A percentile compares a stretch with the other conserved stretches of the same genome.
Evolutionary conservation across 1,140 invertebrate species (phyloP).

Genomic region (Helicoverpa armigera): DNA sequence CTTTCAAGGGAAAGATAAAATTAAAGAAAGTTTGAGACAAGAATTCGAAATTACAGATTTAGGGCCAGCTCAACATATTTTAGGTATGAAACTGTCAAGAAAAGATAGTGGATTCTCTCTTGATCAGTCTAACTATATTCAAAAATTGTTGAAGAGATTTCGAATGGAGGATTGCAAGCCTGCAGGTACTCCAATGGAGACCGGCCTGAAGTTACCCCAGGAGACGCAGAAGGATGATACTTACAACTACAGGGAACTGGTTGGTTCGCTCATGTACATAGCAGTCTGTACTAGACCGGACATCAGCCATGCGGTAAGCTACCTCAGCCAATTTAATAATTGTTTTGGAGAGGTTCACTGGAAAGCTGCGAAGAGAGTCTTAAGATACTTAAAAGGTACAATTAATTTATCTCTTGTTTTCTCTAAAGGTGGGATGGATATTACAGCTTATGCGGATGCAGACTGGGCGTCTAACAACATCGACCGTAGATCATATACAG

Average conservation of each 20-base stretch:
- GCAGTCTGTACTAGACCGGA: constrained; percentile 51
- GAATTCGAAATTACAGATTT: constrained; percentile 56
- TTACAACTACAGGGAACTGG: constrained; percentile 52
- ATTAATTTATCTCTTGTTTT: no score
- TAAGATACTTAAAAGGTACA: no score
- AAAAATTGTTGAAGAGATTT: constrained; percentile 50
- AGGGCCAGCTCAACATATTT: constrained; percentile 49
- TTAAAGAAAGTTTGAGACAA: constrained; percentile 50
- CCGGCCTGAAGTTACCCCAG: constrained; percentile 43
- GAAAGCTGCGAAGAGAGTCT: constrained; percentile 51
- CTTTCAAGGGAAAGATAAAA: constrained; percentile 16
- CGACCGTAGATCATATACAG: no score
- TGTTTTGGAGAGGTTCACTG: constrained; percentile 52
- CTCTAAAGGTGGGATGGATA: no score
- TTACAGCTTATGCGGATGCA: no score
- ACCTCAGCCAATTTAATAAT: constrained; percentile 58
- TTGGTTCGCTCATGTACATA: constrained; percentile 58
- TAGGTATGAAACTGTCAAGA: constrained; percentile 51
- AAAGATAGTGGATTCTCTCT: constrained; percentile 47
- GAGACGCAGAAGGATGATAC: constrained; percentile 27
- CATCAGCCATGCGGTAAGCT: constrained; percentile 54
- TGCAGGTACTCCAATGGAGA: no score
- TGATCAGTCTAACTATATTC: constrained; percentile 54
- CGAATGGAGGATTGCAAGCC: constrained; percentile 53
- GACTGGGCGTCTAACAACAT: no score